Conservation (phyloP, 2,888 invertebrate species). For the Vandiemenella viatica region DNA sequence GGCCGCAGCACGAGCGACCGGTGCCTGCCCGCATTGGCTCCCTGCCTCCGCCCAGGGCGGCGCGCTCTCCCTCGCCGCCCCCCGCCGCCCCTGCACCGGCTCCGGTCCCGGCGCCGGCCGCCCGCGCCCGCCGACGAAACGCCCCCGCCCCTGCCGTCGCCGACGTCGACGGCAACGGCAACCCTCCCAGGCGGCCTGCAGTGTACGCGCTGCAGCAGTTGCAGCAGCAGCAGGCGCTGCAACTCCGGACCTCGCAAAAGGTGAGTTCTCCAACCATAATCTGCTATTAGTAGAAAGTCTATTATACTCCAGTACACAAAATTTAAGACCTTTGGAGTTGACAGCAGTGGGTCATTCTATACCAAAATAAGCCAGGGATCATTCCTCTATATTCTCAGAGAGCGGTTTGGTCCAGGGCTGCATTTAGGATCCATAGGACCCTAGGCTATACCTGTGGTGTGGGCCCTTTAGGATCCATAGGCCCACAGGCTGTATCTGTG, state of each 20-base stretch:
- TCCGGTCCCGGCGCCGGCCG: slow-evolving; percentile 1
- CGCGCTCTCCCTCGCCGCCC: slow-evolving; percentile 9
- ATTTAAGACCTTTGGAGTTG: too few species aligned
- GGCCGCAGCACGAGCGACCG: slow-evolving; percentile 6
- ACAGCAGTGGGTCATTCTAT: too few species aligned
- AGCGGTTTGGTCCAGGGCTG: too few species aligned
- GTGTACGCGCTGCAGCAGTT: slow-evolving; percentile 12
- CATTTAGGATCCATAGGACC: too few species aligned
- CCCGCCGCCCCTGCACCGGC: slow-evolving; percentile 8
- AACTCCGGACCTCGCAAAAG: slow-evolving; percentile 29
- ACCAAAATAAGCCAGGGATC: too few species aligned
- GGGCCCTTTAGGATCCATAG: too few species aligned
- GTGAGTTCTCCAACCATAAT: too few species aligned
- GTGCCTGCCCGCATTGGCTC: slow-evolving; percentile 8
- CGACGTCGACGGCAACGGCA: background rate
- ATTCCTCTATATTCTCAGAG: too few species aligned
- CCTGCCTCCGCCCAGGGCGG: slow-evolving; percentile 6
- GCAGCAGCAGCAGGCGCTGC: slow-evolving; percentile 27
- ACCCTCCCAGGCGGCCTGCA: background rate
- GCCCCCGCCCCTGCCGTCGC: background rate
- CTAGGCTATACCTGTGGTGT: too few species aligned
- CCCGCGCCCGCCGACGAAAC: background rate
- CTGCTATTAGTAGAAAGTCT: too few species aligned
- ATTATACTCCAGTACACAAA: too few species aligned
- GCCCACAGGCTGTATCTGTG: too few species aligned